phyloP scores from a whole-genome alignment of 2,888 invertebrate species.

The Eulithis prunata region DNA sequence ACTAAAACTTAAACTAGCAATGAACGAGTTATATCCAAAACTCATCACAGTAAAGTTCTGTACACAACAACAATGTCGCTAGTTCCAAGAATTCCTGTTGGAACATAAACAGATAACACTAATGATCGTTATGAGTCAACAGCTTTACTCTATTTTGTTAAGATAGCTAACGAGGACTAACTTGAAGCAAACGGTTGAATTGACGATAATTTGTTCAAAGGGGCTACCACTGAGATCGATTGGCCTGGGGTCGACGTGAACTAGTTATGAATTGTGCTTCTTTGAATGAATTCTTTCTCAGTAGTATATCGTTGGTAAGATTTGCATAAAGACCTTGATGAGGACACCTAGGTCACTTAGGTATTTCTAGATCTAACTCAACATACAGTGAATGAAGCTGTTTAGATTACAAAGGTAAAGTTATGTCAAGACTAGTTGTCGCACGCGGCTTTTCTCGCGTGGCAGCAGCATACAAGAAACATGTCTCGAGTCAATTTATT shows the following conservation, averaged over 20 bases:
- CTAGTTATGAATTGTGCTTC: constrained; percentile 2
- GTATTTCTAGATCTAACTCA: too few species aligned
- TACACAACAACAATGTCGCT: constrained; percentile 15
- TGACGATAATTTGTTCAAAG: constrained; percentile 38
- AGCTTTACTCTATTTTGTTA: constrained; percentile 61
- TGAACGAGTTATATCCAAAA: not conserved
- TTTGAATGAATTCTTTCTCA: not conserved
- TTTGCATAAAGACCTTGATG: too few species aligned
- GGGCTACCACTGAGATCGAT: constrained; percentile 31
- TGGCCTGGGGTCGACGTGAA: constrained; percentile 17
- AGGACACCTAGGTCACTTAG: too few species aligned
- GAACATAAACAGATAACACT: constrained; percentile 39
- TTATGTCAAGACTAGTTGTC: too few species aligned
- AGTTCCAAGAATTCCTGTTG: constrained; percentile 25
- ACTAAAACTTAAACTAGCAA: too few species aligned
- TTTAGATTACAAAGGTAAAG: too few species aligned
- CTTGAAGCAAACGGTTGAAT: constrained; percentile 67
- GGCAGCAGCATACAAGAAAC: too few species aligned
- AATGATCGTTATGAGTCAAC: constrained; percentile 53
- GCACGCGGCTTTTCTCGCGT: too few species aligned
- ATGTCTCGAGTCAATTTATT: too few species aligned
- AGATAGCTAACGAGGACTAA: constrained; percentile 59
- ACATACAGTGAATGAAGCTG: too few species aligned
- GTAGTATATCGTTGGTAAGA: too few species aligned
- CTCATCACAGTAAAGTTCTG: constrained; percentile 2